phyloP scores from a whole-genome alignment of 2,113 vertebrate genomes.

The Polypterus senegalus region DNA sequence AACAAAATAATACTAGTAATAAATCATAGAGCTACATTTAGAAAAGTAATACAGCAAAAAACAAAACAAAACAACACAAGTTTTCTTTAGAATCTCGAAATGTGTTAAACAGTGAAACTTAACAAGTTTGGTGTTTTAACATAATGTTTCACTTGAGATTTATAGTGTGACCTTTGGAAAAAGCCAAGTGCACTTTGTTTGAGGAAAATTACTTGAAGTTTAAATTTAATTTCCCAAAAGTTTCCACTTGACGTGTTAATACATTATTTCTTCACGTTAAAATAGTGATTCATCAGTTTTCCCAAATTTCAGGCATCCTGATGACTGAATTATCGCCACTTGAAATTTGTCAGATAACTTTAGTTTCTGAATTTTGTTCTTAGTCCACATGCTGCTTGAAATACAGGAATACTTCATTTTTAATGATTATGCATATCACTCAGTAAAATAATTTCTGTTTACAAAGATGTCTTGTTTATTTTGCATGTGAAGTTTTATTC shows the following conservation, averaged over 20 bases:
- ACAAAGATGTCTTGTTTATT: too few relatives aligned
- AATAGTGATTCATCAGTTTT: neutral
- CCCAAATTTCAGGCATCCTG: neutral
- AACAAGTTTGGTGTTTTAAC: neutral
- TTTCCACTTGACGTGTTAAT: neutral
- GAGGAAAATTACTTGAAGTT: neutral
- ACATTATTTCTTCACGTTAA: conserved; percentile 2
- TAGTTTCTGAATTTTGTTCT: neutral
- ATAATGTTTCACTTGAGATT: neutral
- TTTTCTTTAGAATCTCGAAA: too few relatives aligned
- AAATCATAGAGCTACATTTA: too few relatives aligned
- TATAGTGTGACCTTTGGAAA: neutral
- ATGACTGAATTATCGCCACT: neutral
- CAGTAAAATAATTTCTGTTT: too few relatives aligned
- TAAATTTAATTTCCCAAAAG: neutral
- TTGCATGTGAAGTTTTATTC: too few relatives aligned
- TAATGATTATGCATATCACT: too few relatives aligned
- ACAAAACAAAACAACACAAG: too few relatives aligned
- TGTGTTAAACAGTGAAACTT: neutral
- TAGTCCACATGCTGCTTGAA: too few relatives aligned
- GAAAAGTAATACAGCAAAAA: too few relatives aligned
- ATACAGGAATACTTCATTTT: too few relatives aligned
- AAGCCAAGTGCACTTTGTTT: neutral
- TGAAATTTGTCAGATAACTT: neutral
- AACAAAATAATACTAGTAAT: too few relatives aligned